Evolutionary conservation across 2,113 vertebrate species (phyloP).

Genomic region (Neodon shergylaensis): DNA sequence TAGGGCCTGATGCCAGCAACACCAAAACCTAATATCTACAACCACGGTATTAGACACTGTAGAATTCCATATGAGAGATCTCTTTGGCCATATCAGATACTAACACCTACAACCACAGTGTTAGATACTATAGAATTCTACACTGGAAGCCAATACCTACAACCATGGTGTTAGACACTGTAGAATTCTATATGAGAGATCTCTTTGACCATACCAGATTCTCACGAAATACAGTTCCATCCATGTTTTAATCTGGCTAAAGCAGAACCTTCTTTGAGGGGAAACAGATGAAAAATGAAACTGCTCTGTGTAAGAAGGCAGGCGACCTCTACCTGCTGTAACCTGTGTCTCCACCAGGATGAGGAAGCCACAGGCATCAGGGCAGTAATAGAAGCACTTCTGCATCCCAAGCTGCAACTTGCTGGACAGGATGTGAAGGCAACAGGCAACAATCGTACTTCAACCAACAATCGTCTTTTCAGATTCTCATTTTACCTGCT

Average conservation of each 20-base stretch:
- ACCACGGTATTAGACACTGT: not conserved
- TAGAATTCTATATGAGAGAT: no score
- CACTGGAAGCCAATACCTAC: no score
- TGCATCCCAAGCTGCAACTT: not conserved
- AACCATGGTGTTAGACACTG: no score
- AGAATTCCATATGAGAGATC: not conserved
- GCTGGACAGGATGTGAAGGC: not conserved
- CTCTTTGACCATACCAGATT: not conserved
- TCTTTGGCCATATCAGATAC: no score
- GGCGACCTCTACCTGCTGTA: no score
- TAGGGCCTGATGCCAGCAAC: not conserved
- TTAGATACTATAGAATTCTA: not conserved
- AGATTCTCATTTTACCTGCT: conserved; percentile 54
- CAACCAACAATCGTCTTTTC: conserved; percentile 4
- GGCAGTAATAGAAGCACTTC: not conserved
- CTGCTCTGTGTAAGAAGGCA: not conserved
- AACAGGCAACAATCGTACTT: not conserved
- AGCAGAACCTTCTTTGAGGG: conserved; percentile 16
- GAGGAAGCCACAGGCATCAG: not conserved
- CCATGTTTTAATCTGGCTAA: not conserved
- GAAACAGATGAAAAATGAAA: not conserved
- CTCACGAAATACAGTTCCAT: not conserved
- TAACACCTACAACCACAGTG: not conserved
- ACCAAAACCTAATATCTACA: not conserved
- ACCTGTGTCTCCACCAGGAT: not conserved